Evolutionary conservation across 2,888 invertebrate genomes (phyloP).

Genomic region (Tetranychus truncatus): DNA sequence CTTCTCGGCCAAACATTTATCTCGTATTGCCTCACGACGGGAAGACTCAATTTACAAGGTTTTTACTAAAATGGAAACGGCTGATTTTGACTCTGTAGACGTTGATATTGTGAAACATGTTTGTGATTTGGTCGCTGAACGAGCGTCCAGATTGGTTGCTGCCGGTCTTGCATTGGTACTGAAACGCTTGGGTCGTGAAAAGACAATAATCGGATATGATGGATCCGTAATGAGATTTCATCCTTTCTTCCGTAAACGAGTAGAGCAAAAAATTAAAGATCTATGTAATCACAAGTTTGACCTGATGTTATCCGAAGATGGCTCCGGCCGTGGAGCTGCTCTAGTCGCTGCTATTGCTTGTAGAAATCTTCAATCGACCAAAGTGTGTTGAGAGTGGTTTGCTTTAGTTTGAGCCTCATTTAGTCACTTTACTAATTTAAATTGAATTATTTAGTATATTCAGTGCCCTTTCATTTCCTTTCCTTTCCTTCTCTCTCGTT

Average conservation of each 20-base stretch:
- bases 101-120: slow-evolving; percentile 3
- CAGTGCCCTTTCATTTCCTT: too few species aligned
- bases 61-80: not conserved
- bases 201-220: slow-evolving; percentile 11
- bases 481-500: too few species aligned
- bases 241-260: not conserved
- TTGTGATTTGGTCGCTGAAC: not conserved
- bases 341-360: slow-evolving; percentile 67
- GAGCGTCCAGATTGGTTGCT: slow-evolving; percentile 6
- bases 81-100: not conserved
- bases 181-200: not conserved
- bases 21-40: not conserved
- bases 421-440: too few species aligned
- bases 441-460: too few species aligned
- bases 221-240: slow-evolving; percentile 8
- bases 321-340: slow-evolving; percentile 86
- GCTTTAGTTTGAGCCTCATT: too few species aligned
- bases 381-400: too few species aligned
- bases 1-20: slow-evolving; percentile 10
- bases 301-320: slow-evolving; percentile 83
- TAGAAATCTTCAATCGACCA: not conserved
- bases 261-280: not conserved
- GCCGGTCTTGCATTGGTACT: not conserved
- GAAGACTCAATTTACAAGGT: not conserved
- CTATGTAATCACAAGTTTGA: slow-evolving; percentile 46